Percentiles rank a stretch among this genome's conserved stretches.
phyloP scores from a whole-genome alignment of 2,888 invertebrate genomes.

The Phyto melanocephala region DNA sequence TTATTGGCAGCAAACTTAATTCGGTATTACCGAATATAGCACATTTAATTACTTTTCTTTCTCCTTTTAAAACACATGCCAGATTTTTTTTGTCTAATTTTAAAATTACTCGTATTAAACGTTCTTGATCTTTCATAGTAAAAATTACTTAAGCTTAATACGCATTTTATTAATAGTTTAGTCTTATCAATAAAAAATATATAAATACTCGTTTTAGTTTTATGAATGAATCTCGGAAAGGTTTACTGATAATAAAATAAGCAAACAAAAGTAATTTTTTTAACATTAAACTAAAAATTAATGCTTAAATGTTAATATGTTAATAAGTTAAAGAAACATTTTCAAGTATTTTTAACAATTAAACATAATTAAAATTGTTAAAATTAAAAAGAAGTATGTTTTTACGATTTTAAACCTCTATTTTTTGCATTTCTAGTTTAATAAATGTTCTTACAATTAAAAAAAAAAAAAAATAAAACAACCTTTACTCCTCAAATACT shows the following conservation, averaged over 20 bases:
- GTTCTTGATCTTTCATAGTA: conserved; percentile 32
- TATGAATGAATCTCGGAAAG: conserved; percentile 48
- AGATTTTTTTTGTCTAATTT: conserved; percentile 9
- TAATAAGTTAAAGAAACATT: too few species aligned
- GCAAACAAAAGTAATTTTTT: neutral
- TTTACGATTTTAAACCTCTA: too few species aligned
- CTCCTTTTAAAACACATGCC: neutral
- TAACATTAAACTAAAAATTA: neutral
- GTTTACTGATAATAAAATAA: neutral
- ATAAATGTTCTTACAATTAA: too few species aligned
- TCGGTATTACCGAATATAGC: too few species aligned
- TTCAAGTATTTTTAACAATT: too few species aligned
- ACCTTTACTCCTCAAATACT: conserved; percentile 33
- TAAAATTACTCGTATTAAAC: neutral
- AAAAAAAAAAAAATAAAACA: neutral
- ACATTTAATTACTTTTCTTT: too few species aligned
- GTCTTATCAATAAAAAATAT: conserved; percentile 36
- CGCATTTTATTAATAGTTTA: conserved; percentile 19
- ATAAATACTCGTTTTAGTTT: conserved; percentile 17
- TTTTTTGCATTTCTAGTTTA: too few species aligned
- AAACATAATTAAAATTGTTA: too few species aligned
- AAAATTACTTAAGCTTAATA: conserved; percentile 4
- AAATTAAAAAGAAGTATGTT: too few species aligned
- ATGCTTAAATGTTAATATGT: too few species aligned
- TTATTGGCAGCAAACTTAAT: too few species aligned